phyloP scores from a whole-genome alignment of 2,797 vertebrate species.

The Tragelaphus eurycerus region DNA sequence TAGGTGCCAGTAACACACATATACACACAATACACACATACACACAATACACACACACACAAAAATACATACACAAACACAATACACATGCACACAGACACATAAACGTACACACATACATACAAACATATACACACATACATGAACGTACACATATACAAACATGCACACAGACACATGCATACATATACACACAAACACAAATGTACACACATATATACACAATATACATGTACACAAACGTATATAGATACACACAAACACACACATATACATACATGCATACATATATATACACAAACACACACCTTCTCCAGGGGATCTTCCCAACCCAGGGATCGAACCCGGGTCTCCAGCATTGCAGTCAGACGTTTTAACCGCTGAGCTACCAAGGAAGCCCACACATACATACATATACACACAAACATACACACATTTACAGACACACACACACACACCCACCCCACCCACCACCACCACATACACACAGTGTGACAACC shows the following conservation, averaged over 20 bases:
- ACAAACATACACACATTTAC: background rate
- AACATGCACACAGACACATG: background rate
- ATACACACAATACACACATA: background rate
- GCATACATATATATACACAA: background rate
- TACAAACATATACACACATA: background rate
- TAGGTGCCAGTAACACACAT: background rate
- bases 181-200: background rate
- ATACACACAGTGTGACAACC: background rate
- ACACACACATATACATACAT: background rate
- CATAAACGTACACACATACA: background rate
- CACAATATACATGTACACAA: background rate
- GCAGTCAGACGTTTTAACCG: too few relatives aligned
- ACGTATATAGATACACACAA: background rate
- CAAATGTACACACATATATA: background rate
- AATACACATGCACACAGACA: background rate
- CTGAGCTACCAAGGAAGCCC: too few relatives aligned
- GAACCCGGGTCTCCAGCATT: too few relatives aligned
- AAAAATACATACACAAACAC: too few relatives aligned
- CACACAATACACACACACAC: background rate
- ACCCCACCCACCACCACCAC: background rate
- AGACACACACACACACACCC: background rate
- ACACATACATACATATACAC: background rate
- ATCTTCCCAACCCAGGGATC: too few relatives aligned
- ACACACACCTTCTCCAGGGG: background rate
- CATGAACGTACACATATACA: background rate